Conservation (phyloP, 2,888 invertebrate genomes). For the Drosophila neotestacea region DNA sequence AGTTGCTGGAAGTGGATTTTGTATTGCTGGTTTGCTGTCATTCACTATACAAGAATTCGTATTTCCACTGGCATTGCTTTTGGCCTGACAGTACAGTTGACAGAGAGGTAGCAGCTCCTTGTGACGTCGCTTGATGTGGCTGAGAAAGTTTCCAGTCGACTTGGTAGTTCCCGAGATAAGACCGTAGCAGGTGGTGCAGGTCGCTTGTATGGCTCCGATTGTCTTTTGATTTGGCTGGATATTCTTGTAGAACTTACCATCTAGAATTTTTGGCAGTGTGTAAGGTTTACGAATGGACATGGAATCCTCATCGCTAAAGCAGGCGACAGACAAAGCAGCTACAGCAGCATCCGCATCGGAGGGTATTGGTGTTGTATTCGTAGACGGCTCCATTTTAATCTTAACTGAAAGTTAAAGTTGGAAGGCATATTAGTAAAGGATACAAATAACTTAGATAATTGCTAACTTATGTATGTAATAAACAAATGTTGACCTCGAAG, state of each 20-base stretch:
- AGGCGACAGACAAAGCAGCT: conserved; percentile 36
- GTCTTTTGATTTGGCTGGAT: conserved; percentile 82
- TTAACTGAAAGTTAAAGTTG: conserved; percentile 53
- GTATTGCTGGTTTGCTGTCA: conserved; percentile 18
- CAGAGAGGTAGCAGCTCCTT: conserved; percentile 76
- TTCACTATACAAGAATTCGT: conserved; percentile 1
- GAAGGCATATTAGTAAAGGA: conserved; percentile 35
- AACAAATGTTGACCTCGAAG: conserved; percentile 17
- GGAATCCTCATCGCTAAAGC: conserved; percentile 64
- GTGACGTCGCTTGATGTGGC: conserved; percentile 82
- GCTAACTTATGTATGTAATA: conserved; percentile 18
- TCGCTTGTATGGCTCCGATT: conserved; percentile 82
- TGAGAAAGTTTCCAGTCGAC: conserved; percentile 83
- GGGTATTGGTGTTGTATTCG: conserved; percentile 30
- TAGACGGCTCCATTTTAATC: conserved; percentile 56
- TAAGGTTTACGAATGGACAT: conserved; percentile 67
- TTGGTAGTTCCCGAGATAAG: conserved; percentile 82
- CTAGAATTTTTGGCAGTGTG: conserved; percentile 80
- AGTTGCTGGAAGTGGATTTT: conserved; percentile 14
- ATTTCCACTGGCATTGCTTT: conserved; percentile 37
- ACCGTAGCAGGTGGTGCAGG: conserved; percentile 81
- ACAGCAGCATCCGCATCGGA: conserved; percentile 31
- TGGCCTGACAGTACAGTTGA: conserved; percentile 79
- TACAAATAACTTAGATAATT: not conserved
- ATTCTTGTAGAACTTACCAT: conserved; percentile 82